A percentile compares a stretch with the other conserved stretches of the same genome.
These are phyloP conservation scores for Diorhabda carinulata DNA, from an alignment of 1,140 invertebrate genomes.

Conservation along the genomic window DNA sequence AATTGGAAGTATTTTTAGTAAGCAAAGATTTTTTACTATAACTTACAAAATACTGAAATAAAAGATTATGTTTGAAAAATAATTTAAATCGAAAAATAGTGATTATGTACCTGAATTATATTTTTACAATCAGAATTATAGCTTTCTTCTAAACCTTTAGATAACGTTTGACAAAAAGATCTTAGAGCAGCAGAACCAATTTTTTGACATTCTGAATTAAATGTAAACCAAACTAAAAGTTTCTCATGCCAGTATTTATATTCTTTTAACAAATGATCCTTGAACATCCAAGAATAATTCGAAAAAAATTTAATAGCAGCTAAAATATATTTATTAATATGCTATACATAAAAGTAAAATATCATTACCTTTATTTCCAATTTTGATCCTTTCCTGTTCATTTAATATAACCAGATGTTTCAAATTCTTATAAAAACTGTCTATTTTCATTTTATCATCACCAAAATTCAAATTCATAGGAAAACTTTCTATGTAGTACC, in stretches of 20 bases:
- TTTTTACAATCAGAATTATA: neutral
- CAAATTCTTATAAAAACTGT: slow-evolving; percentile 32
- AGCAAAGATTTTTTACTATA: slow-evolving; percentile 35
- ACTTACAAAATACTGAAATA: slow-evolving; percentile 30
- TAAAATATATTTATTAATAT: slow-evolving; percentile 18
- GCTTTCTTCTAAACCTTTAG: slow-evolving; percentile 26
- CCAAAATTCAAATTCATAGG: slow-evolving; percentile 18
- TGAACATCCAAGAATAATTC: slow-evolving; percentile 31
- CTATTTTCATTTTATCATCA: slow-evolving; percentile 19
- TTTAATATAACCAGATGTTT: slow-evolving; percentile 25
- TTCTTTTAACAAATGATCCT: slow-evolving; percentile 24
- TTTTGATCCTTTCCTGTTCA: slow-evolving; percentile 20
- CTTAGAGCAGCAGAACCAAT: slow-evolving; percentile 37
- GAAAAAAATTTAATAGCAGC: slow-evolving; percentile 34
- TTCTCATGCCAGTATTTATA: slow-evolving; percentile 34
- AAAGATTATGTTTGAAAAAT: neutral
- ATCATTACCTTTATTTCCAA: slow-evolving; percentile 33
- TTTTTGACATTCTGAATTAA: slow-evolving; percentile 30
- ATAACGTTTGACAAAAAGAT: slow-evolving; percentile 44
- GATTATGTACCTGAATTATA: slow-evolving; percentile 4
- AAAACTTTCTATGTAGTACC: slow-evolving; percentile 28
- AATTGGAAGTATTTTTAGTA: slow-evolving; percentile 20
- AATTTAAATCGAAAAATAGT: slow-evolving; percentile 18
- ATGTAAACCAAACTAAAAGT: slow-evolving; percentile 27
- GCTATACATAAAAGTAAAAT: slow-evolving; percentile 7